Base-by-base conservation (phyloP, 2,888 invertebrate species). In the Epirrhoe alternata region DNA sequence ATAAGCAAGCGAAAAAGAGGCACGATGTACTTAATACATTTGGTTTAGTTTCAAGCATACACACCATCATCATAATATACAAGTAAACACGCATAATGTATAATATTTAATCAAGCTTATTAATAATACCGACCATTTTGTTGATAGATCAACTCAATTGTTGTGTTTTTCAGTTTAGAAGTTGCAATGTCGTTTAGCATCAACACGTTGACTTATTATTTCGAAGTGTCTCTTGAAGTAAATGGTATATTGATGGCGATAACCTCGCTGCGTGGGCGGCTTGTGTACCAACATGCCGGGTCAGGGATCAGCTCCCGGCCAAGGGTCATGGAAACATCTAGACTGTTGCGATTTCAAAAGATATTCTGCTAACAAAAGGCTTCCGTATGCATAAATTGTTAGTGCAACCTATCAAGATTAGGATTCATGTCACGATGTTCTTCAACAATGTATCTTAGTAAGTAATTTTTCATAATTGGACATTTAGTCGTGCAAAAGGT, bases 281-380 rank as follows among this genome's bases (percentile, higher is more conserved):
- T 52, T 67, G 66, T 70, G 68, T 65, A 61, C 45, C 56, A 61
- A 63, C 68, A 65, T 53, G 24, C 55, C 62, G 55, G 74, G 71
- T 72, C 74, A 71, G 65, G 67, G 72, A 59, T 73, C 69, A 66
- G 45, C 55, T 64, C 16, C 64, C 53, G 62, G 59, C 66, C 58
- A 61, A 24, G 24, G 66, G 64, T 70, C 70, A 68, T 49, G 14
- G 33, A 54, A 42, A 55, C 31, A 51, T 31, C 50, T 7, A 14
- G 24, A 2, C 24, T 24, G 24, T 24, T n/a, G 12, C 42, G 61
- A 61, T 50, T 49, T 55, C 50, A 42, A 42, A 38, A 42, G 50
- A 55, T 30, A 49, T 35, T 33, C 8, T 42, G 16, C 30, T 60
- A 14, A 31, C 3, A 35, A 58, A 7, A 50, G 35, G 16, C 16